phyloP scores from a whole-genome alignment of 2,113 vertebrate genomes.

The Peromyscus leucopus region DNA sequence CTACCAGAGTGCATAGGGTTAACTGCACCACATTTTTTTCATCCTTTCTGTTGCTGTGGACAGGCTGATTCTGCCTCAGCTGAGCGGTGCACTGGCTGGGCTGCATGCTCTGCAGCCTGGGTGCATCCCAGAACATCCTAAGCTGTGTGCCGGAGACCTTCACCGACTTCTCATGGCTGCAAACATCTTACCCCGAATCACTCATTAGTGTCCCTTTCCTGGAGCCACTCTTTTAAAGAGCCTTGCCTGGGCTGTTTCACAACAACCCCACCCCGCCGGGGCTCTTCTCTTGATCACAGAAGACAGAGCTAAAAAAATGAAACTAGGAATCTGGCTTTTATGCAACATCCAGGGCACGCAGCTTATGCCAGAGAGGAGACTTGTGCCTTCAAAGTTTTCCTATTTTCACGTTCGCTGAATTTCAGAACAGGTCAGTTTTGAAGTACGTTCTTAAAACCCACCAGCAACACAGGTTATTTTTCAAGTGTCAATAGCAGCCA shows the following conservation, averaged over 20 bases:
- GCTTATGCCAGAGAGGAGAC: constrained; percentile 25
- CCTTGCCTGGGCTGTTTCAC: neutral
- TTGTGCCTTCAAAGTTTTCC: neutral
- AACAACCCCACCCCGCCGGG: neutral
- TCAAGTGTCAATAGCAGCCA: constrained; percentile 6
- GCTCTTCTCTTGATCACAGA: neutral
- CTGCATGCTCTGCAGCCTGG: neutral
- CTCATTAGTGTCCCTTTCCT: neutral
- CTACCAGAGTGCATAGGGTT: constrained; percentile 19
- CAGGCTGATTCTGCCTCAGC: constrained; percentile 27
- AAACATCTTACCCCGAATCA: neutral
- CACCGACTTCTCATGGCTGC: neutral
- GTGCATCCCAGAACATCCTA: constrained; percentile 25
- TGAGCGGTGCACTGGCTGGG: constrained; percentile 59
- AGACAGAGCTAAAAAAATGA: neutral
- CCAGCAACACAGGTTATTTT: constrained; percentile 32
- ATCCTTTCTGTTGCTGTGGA: constrained; percentile 46
- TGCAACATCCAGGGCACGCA: neutral
- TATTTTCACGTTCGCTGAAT: neutral
- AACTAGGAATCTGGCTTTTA: neutral
- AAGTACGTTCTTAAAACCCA: neutral
- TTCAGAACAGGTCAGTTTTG: neutral
- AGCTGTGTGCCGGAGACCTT: neutral
- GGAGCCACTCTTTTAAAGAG: neutral
- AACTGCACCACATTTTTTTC: constrained; percentile 59